phyloP scores from a whole-genome alignment of 2,888 invertebrate genomes.

The Chrysolina oricalcia region DNA sequence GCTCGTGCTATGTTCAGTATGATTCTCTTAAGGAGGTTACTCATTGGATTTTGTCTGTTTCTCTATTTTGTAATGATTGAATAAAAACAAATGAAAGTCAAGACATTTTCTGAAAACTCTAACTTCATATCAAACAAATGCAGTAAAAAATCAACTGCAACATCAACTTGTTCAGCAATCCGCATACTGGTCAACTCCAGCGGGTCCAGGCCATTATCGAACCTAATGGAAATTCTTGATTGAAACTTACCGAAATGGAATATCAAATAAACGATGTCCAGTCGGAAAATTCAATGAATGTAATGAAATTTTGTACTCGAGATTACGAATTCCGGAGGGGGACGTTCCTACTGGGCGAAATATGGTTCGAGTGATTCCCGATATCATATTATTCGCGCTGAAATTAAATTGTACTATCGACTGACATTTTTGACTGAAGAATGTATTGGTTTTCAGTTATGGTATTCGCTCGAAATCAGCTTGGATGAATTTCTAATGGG shows the following conservation, averaged over 20 bases:
- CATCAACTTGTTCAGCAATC: not conserved
- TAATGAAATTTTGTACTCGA: constrained; percentile 67
- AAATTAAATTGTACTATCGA: constrained; percentile 49
- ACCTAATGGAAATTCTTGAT: constrained; percentile 57
- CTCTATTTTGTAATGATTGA: too few relatives aligned
- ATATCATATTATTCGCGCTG: constrained; percentile 45
- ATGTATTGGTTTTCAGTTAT: constrained; percentile 39
- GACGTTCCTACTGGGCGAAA: constrained; percentile 56
- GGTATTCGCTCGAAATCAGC: not conserved
- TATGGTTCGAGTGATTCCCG: constrained; percentile 53
- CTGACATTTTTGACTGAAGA: constrained; percentile 51
- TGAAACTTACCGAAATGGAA: constrained; percentile 64
- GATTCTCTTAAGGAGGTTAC: too few relatives aligned
- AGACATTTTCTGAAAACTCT: too few relatives aligned
- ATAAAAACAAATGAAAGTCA: too few relatives aligned
- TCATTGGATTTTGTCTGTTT: too few relatives aligned
- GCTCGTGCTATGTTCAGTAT: too few relatives aligned
- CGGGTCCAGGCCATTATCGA: not conserved
- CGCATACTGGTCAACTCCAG: not conserved
- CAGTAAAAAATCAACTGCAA: not conserved
- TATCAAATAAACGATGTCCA: constrained; percentile 64
- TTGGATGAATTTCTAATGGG: not conserved
- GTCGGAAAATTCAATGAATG: constrained; percentile 60
- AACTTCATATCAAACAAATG: too few relatives aligned
- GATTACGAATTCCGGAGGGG: constrained; percentile 67